Evolutionary conservation across 1,140 invertebrate species (phyloP).

Genomic region (Drosophila funebris): DNA sequence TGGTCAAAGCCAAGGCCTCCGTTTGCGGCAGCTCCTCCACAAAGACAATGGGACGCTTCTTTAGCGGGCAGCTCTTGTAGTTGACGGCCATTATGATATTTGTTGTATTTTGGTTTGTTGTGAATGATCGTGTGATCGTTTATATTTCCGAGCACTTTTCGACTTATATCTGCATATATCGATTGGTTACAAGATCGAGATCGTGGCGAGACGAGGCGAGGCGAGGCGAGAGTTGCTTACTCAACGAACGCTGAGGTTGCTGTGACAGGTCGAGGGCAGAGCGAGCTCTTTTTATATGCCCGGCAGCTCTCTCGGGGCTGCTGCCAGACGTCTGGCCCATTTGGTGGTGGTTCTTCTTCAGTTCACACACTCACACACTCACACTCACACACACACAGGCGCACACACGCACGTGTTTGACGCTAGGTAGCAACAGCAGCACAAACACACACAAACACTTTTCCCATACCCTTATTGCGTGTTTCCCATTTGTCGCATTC

Average conservation of each 20-base stretch:
- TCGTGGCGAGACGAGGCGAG: neutral
- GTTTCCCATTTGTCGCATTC: slow-evolving; percentile 62
- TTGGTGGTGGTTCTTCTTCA: slow-evolving; percentile 80
- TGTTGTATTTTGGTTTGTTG: slow-evolving; percentile 13
- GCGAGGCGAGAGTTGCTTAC: slow-evolving; percentile 58
- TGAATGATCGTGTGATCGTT: slow-evolving; percentile 4
- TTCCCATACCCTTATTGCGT: slow-evolving; percentile 81
- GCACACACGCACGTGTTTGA: slow-evolving; percentile 42
- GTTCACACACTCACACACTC: slow-evolving; percentile 32
- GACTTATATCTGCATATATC: too few species aligned
- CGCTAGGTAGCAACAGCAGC: slow-evolving; percentile 63
- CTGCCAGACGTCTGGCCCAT: slow-evolving; percentile 36
- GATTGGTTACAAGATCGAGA: slow-evolving; percentile 23
- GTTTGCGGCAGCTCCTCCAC: slow-evolving; percentile 82
- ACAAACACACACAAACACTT: slow-evolving; percentile 26
- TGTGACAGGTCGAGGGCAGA: slow-evolving; percentile 78
- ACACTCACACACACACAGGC: too few species aligned
- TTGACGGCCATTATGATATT: slow-evolving; percentile 84
- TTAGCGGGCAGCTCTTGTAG: slow-evolving; percentile 94
- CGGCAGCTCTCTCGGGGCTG: slow-evolving; percentile 35
- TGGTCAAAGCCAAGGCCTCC: slow-evolving; percentile 73
- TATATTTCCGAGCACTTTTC: slow-evolving; percentile 36
- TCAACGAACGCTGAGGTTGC: slow-evolving; percentile 76
- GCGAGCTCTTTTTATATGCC: slow-evolving; percentile 79
- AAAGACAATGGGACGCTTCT: slow-evolving; percentile 92